A percentile compares a stretch with the other conserved stretches of the same genome.
These are phyloP conservation scores for Sclerurus mexicanus DNA, from an alignment of 2,113 vertebrate genomes.

Conservation along the genomic window DNA sequence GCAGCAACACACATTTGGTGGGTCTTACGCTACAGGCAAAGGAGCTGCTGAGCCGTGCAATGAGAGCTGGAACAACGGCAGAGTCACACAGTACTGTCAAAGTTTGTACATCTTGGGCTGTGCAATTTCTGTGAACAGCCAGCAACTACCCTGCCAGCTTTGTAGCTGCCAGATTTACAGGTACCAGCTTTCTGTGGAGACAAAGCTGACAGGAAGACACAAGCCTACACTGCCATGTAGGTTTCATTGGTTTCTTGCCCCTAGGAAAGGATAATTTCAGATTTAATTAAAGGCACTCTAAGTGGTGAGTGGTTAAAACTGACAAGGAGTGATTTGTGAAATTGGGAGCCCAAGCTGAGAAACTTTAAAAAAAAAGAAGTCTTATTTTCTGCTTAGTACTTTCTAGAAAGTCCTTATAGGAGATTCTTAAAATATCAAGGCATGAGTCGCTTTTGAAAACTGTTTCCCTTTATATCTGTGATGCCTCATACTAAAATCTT, in stretches of 20 bases:
- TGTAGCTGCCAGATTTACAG: not conserved
- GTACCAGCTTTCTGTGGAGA: not conserved
- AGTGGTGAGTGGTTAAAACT: not conserved
- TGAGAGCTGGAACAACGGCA: not conserved
- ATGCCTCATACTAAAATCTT: constrained; percentile 31
- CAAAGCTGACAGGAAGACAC: not conserved
- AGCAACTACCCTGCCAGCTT: not conserved
- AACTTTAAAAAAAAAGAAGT: not conserved
- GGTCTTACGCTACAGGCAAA: not conserved
- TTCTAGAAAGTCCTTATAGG: constrained; percentile 18
- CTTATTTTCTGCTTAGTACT: not conserved
- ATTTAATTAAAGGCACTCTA: not conserved
- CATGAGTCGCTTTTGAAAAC: constrained; percentile 29
- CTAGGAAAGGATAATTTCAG: not conserved
- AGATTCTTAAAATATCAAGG: constrained; percentile 48
- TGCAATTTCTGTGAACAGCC: not conserved
- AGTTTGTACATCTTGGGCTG: not conserved
- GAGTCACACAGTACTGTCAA: not conserved
- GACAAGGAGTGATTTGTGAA: not conserved
- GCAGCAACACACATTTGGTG: not conserved
- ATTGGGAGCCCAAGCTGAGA: not conserved
- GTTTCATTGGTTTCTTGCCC: not conserved
- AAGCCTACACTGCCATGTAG: not conserved
- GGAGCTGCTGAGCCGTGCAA: not conserved
- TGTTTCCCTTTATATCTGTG: constrained; percentile 35